Evolutionary conservation across 2,113 vertebrate genomes (phyloP).

Genomic region (Silurus asotus): DNA sequence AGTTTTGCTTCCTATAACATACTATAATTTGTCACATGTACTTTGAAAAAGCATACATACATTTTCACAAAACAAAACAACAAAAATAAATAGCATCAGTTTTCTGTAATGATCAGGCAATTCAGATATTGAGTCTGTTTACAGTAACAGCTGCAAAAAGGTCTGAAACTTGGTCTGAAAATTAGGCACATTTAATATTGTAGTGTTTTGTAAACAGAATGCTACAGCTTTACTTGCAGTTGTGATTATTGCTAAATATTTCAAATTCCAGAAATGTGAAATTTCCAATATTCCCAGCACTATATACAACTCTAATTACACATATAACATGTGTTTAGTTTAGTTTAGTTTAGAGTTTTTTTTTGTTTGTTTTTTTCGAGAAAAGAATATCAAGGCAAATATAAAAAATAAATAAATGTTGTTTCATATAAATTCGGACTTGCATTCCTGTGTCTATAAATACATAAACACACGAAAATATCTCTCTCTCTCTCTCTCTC

Average conservation of each 20-base stretch:
- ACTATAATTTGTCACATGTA: neutral
- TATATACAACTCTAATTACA: too few relatives aligned
- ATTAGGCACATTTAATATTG: neutral
- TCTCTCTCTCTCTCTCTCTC: too few relatives aligned
- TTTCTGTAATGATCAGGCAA: neutral
- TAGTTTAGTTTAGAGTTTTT: too few relatives aligned
- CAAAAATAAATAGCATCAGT: neutral
- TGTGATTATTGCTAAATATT: too few relatives aligned
- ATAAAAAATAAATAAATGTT: neutral
- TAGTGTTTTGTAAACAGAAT: neutral
- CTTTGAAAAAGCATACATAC: neutral
- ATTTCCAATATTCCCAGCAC: too few relatives aligned
- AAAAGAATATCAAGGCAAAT: neutral
- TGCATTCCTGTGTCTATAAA: neutral
- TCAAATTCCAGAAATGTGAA: too few relatives aligned
- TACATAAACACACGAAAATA: neutral
- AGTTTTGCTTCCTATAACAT: neutral
- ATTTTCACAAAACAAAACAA: neutral
- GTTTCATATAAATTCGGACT: neutral
- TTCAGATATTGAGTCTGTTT: neutral
- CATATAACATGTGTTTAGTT: too few relatives aligned
- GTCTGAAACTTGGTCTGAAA: neutral
- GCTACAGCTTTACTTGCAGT: too few relatives aligned
- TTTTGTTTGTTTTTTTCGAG: too few relatives aligned
- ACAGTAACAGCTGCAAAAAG: neutral